These are phyloP conservation scores for Clarias fuscus DNA, from an alignment of 2,797 vertebrate species.

Conservation along the genomic window DNA sequence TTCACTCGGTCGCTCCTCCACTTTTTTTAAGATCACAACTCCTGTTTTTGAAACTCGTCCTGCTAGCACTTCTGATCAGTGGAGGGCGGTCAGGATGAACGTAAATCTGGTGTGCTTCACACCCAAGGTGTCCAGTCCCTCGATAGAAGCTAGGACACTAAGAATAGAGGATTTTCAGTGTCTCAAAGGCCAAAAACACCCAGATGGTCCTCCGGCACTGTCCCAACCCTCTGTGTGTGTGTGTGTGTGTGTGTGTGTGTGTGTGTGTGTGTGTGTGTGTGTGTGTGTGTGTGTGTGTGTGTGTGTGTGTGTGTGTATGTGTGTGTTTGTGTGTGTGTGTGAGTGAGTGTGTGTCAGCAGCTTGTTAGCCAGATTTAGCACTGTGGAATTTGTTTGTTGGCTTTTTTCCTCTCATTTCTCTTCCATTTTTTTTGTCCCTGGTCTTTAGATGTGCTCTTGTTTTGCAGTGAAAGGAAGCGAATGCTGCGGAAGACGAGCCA, in stretches of 20 bases:
- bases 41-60: not conserved
- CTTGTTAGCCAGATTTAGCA: constrained; percentile 65
- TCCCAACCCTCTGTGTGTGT: constrained; percentile 42
- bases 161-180: constrained; percentile 43
- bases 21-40: not conserved
- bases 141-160: not conserved
- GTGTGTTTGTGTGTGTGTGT: too few relatives aligned
- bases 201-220: constrained; percentile 45
- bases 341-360: constrained; percentile 49
- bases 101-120: constrained; percentile 35
- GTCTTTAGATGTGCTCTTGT: constrained; percentile 56
- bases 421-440: constrained; percentile 62
- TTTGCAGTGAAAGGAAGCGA: constrained; percentile 60
- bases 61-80: not conserved
- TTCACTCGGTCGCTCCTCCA: not conserved
- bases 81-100: constrained; percentile 1
- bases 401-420: constrained; percentile 62
- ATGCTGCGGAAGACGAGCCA: constrained; percentile 53
- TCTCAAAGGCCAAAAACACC: constrained; percentile 33
- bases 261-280: too few relatives aligned
- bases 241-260: constrained; percentile 33
- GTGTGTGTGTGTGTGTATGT: constrained; percentile 36
- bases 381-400: constrained; percentile 73
- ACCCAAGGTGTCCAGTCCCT: constrained; percentile 35
- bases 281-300: constrained; percentile 32